Evolutionary conservation across 2,888 invertebrate genomes (phyloP).

Genomic region (Meteorus cinctellus): DNA sequence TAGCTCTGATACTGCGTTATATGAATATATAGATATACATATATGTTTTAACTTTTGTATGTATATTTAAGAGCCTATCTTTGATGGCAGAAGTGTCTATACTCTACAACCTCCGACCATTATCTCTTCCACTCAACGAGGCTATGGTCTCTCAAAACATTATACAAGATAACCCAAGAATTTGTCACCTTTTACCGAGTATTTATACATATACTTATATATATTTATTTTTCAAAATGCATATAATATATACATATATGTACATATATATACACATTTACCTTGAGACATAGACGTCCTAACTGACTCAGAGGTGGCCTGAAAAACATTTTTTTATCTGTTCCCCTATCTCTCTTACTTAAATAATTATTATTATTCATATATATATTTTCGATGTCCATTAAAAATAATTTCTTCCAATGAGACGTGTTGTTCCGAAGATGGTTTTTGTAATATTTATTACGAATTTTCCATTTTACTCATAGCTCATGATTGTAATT

Average conservation of each 20-base stretch:
- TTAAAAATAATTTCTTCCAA: too few species aligned
- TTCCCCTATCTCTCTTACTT: background rate
- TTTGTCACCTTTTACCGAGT: conserved; percentile 42
- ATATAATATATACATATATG: background rate
- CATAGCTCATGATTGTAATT: too few species aligned
- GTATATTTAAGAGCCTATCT: conserved; percentile 1
- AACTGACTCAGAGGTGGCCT: conserved; percentile 18
- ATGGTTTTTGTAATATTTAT: too few species aligned
- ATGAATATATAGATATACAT: background rate
- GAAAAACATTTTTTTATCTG: conserved; percentile 16
- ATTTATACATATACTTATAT: background rate
- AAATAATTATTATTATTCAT: conserved; percentile 20
- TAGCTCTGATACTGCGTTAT: background rate
- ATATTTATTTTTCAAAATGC: conserved; percentile 16
- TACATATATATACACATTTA: background rate
- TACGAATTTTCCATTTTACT: too few species aligned
- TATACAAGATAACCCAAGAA: conserved; percentile 39
- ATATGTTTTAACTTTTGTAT: background rate
- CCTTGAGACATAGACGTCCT: conserved; percentile 18
- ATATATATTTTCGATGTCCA: background rate
- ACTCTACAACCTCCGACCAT: conserved; percentile 3
- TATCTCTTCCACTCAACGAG: conserved; percentile 41
- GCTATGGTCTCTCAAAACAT: conserved; percentile 40
- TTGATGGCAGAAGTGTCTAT: conserved; percentile 3
- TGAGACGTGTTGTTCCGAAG: too few species aligned